These are phyloP conservation scores for Polypterus senegalus DNA, from an alignment of 2,113 vertebrate genomes.

Conservation along the genomic window DNA sequence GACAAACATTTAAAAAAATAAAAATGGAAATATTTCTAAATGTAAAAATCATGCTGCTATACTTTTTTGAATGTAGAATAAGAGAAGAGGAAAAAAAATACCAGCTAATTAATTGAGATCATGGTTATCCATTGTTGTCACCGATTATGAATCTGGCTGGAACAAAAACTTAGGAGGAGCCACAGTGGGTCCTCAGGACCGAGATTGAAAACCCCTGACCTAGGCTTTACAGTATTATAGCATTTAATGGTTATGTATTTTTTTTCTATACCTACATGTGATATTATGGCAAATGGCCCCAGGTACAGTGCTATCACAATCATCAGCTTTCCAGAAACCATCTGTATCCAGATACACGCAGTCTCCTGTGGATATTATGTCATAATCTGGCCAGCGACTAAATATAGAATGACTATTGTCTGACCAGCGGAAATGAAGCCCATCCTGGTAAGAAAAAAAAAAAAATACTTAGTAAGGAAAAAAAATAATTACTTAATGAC, in stretches of 20 bases:
- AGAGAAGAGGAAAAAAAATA: too few species aligned
- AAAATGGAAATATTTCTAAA: too few species aligned
- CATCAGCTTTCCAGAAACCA: conserved; percentile 79
- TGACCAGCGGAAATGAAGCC: conserved; percentile 73
- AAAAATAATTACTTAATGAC: not conserved
- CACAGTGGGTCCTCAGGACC: not conserved
- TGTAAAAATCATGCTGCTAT: too few species aligned
- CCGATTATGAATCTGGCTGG: too few species aligned
- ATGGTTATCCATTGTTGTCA: too few species aligned
- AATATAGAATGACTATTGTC: conserved; percentile 71
- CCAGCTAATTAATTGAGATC: too few species aligned
- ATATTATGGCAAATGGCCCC: conserved; percentile 75
- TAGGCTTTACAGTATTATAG: not conserved
- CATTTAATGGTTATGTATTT: not conserved
- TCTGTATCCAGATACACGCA: conserved; percentile 79
- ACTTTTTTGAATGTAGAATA: too few species aligned
- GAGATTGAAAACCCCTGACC: too few species aligned
- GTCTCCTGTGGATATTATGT: conserved; percentile 38
- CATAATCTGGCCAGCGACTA: conserved; percentile 70
- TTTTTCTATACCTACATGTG: conserved; percentile 46
- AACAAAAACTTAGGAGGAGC: not conserved
- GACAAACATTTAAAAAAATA: too few species aligned
- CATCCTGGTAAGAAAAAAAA: conserved; percentile 42
- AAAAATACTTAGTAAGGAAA: not conserved
- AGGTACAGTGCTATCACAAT: conserved; percentile 53